phyloP scores from a whole-genome alignment of 2,797 vertebrate species.

The Enteromius fasciolatus region DNA sequence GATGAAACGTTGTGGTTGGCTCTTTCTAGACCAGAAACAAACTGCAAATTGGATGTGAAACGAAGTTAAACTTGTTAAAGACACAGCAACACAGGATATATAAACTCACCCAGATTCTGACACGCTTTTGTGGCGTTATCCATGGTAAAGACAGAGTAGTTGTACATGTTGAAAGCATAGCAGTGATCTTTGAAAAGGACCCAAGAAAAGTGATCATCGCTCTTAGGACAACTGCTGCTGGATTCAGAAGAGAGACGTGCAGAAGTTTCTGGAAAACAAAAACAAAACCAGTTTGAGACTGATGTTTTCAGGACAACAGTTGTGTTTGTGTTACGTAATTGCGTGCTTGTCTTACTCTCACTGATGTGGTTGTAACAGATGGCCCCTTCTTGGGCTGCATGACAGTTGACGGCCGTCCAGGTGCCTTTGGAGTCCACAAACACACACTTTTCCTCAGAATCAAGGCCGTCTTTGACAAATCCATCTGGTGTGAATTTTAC shows the following conservation, averaged over 20 bases:
- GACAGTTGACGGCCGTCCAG: slow-evolving; percentile 82
- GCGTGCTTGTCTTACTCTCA: slow-evolving; percentile 68
- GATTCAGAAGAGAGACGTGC: slow-evolving; percentile 39
- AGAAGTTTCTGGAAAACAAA: slow-evolving; percentile 66
- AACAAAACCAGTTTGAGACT: not conserved
- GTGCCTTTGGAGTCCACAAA: slow-evolving; percentile 78
- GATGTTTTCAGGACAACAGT: not conserved
- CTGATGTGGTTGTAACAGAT: slow-evolving; percentile 84
- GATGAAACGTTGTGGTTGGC: not conserved
- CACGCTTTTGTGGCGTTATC: slow-evolving; percentile 82
- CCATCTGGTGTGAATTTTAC: slow-evolving; percentile 73
- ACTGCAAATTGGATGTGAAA: not conserved
- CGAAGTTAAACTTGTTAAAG: not conserved
- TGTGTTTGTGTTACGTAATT: not conserved
- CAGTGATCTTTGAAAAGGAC: slow-evolving; percentile 85
- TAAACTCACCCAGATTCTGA: slow-evolving; percentile 77
- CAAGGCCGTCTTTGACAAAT: slow-evolving; percentile 60
- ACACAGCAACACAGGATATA: not conserved
- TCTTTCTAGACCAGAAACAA: not conserved
- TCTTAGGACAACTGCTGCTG: slow-evolving; percentile 74
- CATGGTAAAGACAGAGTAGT: slow-evolving; percentile 80
- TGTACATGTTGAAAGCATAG: slow-evolving; percentile 86
- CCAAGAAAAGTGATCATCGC: slow-evolving; percentile 75
- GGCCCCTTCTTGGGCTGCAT: slow-evolving; percentile 79
- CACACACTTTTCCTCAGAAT: slow-evolving; percentile 79